These are phyloP conservation scores for Ciona savignyi DNA, from an alignment of 23 tunicate genomes.

Conservation along the genomic window DNA sequence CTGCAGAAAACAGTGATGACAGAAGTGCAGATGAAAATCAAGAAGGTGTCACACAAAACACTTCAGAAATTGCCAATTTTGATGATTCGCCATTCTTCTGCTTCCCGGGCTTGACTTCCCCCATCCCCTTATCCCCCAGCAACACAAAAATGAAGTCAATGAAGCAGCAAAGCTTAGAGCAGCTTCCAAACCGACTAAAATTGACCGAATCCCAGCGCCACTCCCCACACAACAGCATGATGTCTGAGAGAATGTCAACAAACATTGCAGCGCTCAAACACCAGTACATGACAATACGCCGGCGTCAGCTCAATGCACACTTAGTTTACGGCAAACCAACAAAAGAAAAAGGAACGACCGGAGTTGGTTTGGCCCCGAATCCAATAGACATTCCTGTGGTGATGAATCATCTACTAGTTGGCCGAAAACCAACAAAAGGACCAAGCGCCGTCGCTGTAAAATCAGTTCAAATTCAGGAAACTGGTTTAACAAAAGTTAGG, in stretches of 20 bases:
- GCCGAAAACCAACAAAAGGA: conserved; percentile 30
- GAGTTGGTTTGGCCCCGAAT: not conserved
- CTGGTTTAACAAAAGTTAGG: not conserved
- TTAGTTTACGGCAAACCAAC: conserved; percentile 70
- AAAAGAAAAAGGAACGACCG: not conserved
- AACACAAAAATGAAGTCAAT: conserved; percentile 4
- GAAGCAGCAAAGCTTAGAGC: conserved; percentile 32
- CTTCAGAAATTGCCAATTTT: conserved; percentile 4
- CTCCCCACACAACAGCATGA: conserved; percentile 59
- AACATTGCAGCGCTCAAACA: conserved; percentile 74
- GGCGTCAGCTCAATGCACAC: conserved; percentile 54
- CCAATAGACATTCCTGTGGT: conserved; percentile 42
- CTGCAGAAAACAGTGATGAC: conserved; percentile 41
- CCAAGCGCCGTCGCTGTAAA: not conserved
- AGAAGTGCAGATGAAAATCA: not conserved
- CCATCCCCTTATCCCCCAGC: conserved; percentile 17
- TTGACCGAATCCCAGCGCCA: conserved; percentile 4
- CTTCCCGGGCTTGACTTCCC: conserved; percentile 39
- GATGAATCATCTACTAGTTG: conserved; percentile 72
- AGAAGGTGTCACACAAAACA: not conserved
- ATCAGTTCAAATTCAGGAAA: not conserved
- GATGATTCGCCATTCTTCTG: conserved; percentile 54
- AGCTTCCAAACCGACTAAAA: conserved; percentile 12
- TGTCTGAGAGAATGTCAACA: conserved; percentile 92
- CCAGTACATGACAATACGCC: conserved; percentile 76